Evolutionary conservation across 37 sponge, comb jelly and placozoan genomes (phyloP), one percentile per base, ranked within the genome.

Genomic region (Amphimedon queenslandica): DNA sequence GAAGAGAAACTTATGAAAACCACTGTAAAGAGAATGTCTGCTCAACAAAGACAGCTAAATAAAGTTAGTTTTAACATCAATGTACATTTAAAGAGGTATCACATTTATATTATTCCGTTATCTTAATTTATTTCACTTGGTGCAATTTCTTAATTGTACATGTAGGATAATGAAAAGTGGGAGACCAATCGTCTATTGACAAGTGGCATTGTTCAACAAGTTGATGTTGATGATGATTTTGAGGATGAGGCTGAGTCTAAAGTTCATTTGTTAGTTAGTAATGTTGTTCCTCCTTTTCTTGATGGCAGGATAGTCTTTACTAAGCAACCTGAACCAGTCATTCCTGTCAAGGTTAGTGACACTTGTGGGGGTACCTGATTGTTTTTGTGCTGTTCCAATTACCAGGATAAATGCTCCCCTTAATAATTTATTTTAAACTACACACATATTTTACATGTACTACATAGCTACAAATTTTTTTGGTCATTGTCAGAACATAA

Each of bases 221-320:
- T 78, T 13, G 81, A 89, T 21, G 73, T 81, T 32, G 88, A 89
- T 71, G 91, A 93, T 20, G 89, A 95, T 63, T 92, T 90, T 81
- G 96, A 95, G 37, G 99, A 99, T 42, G 99, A 95, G 37, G 63
- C 74, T 10, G 89, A 74, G 36, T 91, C 88, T 24, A 92, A 93
- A 53, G 90, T 94, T 39, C 96, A 99, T 68, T 87, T 99, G n/a
- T 80, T 99, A 64, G 99, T 99, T 6, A 93, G 93, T 57, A 96
- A 99, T 74, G 87, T 95, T 33, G 96, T 99, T 31, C 96, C 99
- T 47, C 99, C 99, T 24, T 99, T 99, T 70, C 89, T 99, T 57
- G 96, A 95, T 70, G 99, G 99, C 0, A 80, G 99, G 43, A 95
- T 95, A 30, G 91, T 99, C 41, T 99, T 93, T 69, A 95, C 99